Conservation (phyloP, 2,113 vertebrate genomes). For the Limnothrissa miodon region DNA sequence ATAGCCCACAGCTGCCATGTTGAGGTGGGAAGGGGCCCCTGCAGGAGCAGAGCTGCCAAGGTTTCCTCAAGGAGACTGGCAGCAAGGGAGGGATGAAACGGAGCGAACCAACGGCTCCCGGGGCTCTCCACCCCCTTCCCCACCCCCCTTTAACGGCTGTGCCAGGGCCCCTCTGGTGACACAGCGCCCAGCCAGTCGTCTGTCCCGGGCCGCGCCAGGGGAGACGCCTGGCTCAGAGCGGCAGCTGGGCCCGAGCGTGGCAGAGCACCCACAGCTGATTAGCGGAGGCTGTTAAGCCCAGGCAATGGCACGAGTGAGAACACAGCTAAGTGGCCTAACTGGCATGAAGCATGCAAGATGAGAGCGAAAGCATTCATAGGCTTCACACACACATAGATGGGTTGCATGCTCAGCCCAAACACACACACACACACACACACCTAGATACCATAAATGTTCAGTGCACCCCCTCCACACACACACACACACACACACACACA, state of each 20-base stretch:
- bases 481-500: conserved; percentile 3
- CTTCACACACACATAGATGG: too few species aligned
- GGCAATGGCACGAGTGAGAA: not conserved
- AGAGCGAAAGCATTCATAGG: not conserved
- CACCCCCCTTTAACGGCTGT: not conserved
- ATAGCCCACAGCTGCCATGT: not conserved
- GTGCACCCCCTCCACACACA: not conserved
- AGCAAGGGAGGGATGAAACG: not conserved
- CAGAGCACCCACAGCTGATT: not conserved
- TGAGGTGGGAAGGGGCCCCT: not conserved
- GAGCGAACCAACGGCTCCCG: not conserved
- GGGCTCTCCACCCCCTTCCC: too few species aligned
- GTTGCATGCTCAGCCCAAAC: too few species aligned
- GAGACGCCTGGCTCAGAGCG: not conserved
- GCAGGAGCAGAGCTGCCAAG: not conserved
- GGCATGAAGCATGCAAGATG: not conserved
- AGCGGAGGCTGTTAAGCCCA: not conserved
- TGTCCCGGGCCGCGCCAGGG: not conserved
- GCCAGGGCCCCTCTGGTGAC: too few species aligned
- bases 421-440: not conserved
- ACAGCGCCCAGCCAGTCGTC: not conserved
- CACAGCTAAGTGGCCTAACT: not conserved
- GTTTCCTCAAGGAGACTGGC: not conserved
- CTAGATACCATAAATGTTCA: too few species aligned
- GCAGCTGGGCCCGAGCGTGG: not conserved